These are phyloP conservation scores for Merodon equestris DNA, from an alignment of 2,888 invertebrate genomes.

Conservation along the genomic window DNA sequence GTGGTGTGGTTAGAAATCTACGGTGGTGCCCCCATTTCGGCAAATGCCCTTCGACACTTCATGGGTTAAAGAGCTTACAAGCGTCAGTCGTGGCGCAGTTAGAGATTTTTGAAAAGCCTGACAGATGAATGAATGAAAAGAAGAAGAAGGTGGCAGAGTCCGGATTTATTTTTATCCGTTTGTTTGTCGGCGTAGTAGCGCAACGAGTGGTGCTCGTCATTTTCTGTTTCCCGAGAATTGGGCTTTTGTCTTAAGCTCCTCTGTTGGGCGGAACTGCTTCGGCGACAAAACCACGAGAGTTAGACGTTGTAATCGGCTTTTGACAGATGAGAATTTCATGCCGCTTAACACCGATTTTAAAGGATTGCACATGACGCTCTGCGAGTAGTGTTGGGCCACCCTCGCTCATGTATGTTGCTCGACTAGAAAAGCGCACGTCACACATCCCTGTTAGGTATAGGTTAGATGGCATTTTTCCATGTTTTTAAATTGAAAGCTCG, in stretches of 20 bases:
- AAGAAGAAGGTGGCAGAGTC: no score
- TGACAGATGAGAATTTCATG: slow-evolving; percentile 39
- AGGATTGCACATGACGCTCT: slow-evolving; percentile 13
- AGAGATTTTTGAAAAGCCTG: slow-evolving; percentile 6
- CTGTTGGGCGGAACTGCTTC: slow-evolving; percentile 23
- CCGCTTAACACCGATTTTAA: slow-evolving; percentile 35
- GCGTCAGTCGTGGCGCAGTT: background rate
- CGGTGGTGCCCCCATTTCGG: slow-evolving; percentile 49
- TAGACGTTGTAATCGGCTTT: slow-evolving; percentile 61
- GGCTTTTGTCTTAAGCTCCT: slow-evolving; percentile 46
- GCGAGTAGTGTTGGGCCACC: no score
- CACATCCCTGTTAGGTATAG: no score
- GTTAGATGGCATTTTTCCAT: slow-evolving; percentile 15
- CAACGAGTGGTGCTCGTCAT: slow-evolving; percentile 32
- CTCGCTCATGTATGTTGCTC: no score
- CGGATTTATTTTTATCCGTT: slow-evolving; percentile 44
- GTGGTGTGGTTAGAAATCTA: slow-evolving; percentile 14
- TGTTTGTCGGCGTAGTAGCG: slow-evolving; percentile 7
- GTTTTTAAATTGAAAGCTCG: slow-evolving; percentile 30
- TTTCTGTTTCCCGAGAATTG: slow-evolving; percentile 44
- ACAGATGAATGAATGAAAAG: slow-evolving; percentile 5
- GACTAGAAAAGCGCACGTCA: no score
- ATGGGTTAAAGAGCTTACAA: slow-evolving; percentile 40
- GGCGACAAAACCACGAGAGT: slow-evolving; percentile 7
- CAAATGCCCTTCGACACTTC: slow-evolving; percentile 31